Conservation (phyloP, 2,888 invertebrate genomes). For the Lycocerus yunnanus region DNA sequence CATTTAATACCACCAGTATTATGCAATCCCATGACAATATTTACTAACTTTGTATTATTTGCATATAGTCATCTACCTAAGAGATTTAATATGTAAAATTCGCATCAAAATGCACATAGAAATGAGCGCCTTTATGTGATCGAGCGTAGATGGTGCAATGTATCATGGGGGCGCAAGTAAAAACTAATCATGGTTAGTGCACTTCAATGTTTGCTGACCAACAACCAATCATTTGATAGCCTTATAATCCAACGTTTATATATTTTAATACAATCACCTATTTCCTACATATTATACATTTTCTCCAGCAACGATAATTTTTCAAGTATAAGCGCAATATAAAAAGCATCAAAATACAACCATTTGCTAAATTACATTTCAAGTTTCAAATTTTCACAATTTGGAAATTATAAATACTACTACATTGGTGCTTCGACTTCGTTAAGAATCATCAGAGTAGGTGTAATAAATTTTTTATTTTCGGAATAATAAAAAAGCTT, state of each 20-base stretch:
- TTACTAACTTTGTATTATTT: constrained; percentile 27
- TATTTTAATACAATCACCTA: background rate
- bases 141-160: constrained; percentile 41
- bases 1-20: constrained; percentile 19
- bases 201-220: constrained; percentile 32
- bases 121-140: constrained; percentile 42
- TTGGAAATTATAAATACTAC: no score
- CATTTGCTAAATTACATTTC: background rate
- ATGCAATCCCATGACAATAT: constrained; percentile 24
- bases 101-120: constrained; percentile 54
- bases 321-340: background rate
- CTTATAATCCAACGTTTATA: constrained; percentile 2
- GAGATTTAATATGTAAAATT: constrained; percentile 29
- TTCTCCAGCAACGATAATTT: no score
- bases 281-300: background rate
- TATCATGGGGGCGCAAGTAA: constrained; percentile 37
- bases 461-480: no score
- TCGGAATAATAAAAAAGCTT: no score
- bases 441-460: no score
- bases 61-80: constrained; percentile 29
- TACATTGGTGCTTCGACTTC: no score
- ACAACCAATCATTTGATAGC: constrained; percentile 1
- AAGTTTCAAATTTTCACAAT: background rate
- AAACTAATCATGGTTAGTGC: constrained; percentile 52
- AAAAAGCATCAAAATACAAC: background rate